A percentile compares a stretch with the other conserved stretches of the same genome.
Conservation (phyloP, 2,113 vertebrate genomes). For the Calyptommatus sinebrachiatus region DNA sequence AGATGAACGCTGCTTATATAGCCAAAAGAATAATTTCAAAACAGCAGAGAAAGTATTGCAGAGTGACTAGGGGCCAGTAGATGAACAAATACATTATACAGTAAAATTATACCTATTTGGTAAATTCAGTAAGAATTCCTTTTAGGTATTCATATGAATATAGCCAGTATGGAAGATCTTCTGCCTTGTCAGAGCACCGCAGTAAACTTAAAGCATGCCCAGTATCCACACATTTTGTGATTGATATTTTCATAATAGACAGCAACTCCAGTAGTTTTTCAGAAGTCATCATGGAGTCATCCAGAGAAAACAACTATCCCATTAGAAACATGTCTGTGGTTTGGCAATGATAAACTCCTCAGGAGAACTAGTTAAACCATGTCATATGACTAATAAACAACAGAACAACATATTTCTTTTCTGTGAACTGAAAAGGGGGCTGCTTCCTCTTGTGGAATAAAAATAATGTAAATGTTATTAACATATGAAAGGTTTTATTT, state of each 20-base stretch:
- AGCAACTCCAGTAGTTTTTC: slow-evolving; percentile 3
- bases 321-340: slow-evolving; percentile 16
- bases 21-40: neutral
- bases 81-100: neutral
- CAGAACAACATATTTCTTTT: neutral
- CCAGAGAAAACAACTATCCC: neutral
- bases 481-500: neutral
- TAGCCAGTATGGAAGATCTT: neutral
- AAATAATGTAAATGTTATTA: neutral
- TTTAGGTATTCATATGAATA: neutral
- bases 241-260: neutral
- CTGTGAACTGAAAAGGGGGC: neutral
- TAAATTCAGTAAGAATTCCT: neutral
- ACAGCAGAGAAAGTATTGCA: neutral
- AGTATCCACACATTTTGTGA: neutral
- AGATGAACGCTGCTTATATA: neutral
- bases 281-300: neutral
- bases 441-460: neutral
- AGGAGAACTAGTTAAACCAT: neutral
- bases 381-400: neutral
- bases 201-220: neutral
- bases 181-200: neutral
- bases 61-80: too few species aligned
- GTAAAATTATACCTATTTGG: neutral
- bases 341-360: neutral